These are phyloP conservation scores for Ctenopoma kingsleyae DNA, from an alignment of 2,797 vertebrate genomes.

Conservation along the genomic window DNA sequence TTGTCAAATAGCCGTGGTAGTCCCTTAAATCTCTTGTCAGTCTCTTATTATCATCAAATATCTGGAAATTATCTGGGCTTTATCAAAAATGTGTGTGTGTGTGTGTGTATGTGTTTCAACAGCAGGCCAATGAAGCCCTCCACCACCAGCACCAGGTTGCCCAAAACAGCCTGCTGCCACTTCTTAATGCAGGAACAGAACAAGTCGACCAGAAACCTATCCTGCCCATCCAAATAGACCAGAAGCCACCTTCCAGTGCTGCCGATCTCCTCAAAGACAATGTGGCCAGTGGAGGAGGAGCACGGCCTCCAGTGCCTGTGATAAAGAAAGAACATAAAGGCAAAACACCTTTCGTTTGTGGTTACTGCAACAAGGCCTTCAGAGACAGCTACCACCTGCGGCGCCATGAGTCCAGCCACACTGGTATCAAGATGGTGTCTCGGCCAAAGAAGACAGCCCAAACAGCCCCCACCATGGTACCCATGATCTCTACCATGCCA, in stretches of 20 bases:
- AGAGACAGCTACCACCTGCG: slow-evolving; percentile 99
- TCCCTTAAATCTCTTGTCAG: neutral
- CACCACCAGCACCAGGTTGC: slow-evolving; percentile 99
- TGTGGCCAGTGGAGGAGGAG: slow-evolving; percentile 80
- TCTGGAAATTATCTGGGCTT: neutral
- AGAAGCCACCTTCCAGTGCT: slow-evolving; percentile 92
- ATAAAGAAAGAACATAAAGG: slow-evolving; percentile 98
- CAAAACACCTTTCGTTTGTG: slow-evolving; percentile 98
- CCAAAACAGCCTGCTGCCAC: slow-evolving; percentile 95
- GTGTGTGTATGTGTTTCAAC: slow-evolving; percentile 46
- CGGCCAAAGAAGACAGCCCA: slow-evolving; percentile 93
- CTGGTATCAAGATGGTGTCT: slow-evolving; percentile 98
- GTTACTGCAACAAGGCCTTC: slow-evolving; percentile 99
- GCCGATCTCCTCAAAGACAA: slow-evolving; percentile 95
- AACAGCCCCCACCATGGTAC: slow-evolving; percentile 92
- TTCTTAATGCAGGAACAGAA: slow-evolving; percentile 94
- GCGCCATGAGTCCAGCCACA: slow-evolving; percentile 98
- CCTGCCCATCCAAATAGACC: slow-evolving; percentile 95
- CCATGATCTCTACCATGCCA: slow-evolving; percentile 94
- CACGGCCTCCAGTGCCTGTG: slow-evolving; percentile 76
- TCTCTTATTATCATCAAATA: neutral
- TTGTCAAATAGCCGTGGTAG: neutral
- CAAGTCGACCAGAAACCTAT: slow-evolving; percentile 97
- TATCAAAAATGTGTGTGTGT: slow-evolving; percentile 9
- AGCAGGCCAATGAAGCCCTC: slow-evolving; percentile 97